These are phyloP conservation scores for Triops cancriformis DNA, from an alignment of 1,140 invertebrate species.

Conservation along the genomic window DNA sequence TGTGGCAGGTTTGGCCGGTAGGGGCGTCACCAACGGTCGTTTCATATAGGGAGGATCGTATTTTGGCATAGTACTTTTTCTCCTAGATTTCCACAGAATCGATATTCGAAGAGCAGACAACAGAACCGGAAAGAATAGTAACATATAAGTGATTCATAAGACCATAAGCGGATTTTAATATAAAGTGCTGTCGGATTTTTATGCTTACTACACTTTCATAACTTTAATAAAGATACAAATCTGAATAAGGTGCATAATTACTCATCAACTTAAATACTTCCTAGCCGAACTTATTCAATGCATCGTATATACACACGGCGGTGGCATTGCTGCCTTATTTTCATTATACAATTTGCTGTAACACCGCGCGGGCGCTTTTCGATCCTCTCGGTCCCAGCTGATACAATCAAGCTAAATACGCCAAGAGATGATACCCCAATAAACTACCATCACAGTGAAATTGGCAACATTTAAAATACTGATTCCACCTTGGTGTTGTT, in stretches of 20 bases:
- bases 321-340: too few species aligned
- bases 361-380: too few species aligned
- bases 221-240: too few species aligned
- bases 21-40: conserved; percentile 56
- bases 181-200: background rate
- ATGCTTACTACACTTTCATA: background rate
- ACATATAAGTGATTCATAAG: background rate
- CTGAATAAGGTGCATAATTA: too few species aligned
- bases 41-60: conserved; percentile 76
- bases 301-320: too few species aligned
- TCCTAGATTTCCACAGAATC: conserved; percentile 43
- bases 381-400: too few species aligned
- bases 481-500: background rate
- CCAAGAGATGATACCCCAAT: too few species aligned
- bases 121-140: conserved; percentile 19
- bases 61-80: conserved; percentile 76
- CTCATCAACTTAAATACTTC: too few species aligned
- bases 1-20: conserved; percentile 41
- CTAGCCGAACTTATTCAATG: too few species aligned
- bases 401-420: too few species aligned
- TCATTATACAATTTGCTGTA: too few species aligned
- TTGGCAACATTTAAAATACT: background rate
- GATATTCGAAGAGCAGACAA: background rate
- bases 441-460: too few species aligned
- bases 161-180: background rate